Conservation (phyloP, 2,888 invertebrate species). For the Alentia gelatinosa region DNA sequence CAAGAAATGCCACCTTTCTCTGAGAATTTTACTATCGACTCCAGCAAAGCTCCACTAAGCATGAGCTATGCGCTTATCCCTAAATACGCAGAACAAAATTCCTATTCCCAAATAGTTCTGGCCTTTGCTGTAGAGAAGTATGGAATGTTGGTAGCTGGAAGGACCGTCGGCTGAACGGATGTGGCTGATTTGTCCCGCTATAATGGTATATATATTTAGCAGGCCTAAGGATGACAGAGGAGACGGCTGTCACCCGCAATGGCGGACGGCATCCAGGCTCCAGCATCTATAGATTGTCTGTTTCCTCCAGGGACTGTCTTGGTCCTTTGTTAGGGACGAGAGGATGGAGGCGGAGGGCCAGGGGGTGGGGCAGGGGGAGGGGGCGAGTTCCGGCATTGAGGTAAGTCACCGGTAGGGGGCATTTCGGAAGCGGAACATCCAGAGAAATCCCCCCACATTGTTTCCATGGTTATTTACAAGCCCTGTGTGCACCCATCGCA, state of each 20-base stretch:
- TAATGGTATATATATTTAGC: conserved; percentile 27
- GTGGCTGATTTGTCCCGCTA: not conserved
- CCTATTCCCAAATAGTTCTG: not conserved
- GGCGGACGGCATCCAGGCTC: not conserved
- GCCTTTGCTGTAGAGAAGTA: not conserved
- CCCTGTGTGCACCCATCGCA: not conserved
- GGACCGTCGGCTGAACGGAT: not conserved
- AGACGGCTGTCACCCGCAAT: not conserved
- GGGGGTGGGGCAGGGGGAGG: not conserved
- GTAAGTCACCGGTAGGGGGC: too few relatives aligned
- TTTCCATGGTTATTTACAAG: not conserved
- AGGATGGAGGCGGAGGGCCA: not conserved
- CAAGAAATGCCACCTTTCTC: too few relatives aligned
- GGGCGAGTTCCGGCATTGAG: too few relatives aligned
- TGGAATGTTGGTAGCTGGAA: not conserved
- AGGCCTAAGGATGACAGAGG: conserved; percentile 23
- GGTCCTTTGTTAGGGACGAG: not conserved
- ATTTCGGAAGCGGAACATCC: not conserved
- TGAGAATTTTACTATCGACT: too few relatives aligned
- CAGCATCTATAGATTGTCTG: not conserved
- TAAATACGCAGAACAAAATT: not conserved
- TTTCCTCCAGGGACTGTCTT: not conserved
- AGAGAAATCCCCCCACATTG: not conserved
- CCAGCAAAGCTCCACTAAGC: too few relatives aligned
- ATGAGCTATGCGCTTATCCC: too few relatives aligned